Percentiles rank a stretch among this genome's conserved stretches.
These are phyloP conservation scores for Lepidonotus clava DNA, from an alignment of 2,888 invertebrate genomes.

Conservation along the genomic window DNA sequence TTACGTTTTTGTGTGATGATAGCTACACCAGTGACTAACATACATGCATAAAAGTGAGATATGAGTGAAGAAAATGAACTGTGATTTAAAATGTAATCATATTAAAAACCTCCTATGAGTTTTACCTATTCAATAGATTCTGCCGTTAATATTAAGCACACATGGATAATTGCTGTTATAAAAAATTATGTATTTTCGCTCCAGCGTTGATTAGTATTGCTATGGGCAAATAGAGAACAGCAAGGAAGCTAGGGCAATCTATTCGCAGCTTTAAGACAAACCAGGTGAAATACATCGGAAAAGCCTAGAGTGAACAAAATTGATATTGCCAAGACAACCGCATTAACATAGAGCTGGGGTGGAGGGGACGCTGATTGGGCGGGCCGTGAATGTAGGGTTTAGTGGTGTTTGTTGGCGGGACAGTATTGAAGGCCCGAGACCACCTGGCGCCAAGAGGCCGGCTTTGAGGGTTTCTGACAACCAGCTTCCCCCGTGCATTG, in stretches of 20 bases:
- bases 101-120: too few relatives aligned
- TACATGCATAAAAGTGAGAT: too few relatives aligned
- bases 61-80: too few relatives aligned
- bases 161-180: too few relatives aligned
- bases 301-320: background rate
- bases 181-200: too few relatives aligned
- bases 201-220: too few relatives aligned
- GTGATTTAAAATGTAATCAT: too few relatives aligned
- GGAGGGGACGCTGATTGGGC: background rate
- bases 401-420: background rate
- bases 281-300: background rate
- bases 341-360: background rate
- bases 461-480: conserved; percentile 9
- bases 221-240: too few relatives aligned
- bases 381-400: conserved; percentile 5
- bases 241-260: background rate
- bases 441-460: conserved; percentile 10
- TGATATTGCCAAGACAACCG: background rate
- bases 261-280: background rate
- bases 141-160: too few relatives aligned
- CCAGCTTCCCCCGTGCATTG: background rate
- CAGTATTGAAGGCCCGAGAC: background rate
- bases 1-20: too few relatives aligned
- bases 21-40: too few relatives aligned
- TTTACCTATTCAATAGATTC: too few relatives aligned